Conservation (phyloP, 1,140 invertebrate species). For the Whitmania pigra region DNA sequence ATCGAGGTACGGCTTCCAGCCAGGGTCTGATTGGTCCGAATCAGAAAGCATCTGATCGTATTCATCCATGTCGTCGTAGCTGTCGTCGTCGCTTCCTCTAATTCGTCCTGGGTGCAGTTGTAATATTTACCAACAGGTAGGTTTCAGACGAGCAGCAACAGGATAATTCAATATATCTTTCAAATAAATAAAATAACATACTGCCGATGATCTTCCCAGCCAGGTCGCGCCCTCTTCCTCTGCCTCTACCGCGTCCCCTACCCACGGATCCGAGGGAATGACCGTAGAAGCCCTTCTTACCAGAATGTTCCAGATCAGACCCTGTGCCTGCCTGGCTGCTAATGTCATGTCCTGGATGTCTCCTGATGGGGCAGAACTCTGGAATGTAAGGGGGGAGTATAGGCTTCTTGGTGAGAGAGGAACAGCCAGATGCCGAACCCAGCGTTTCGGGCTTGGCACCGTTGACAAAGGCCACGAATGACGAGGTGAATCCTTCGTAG, state of each 20-base stretch:
- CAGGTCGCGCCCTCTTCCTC: too few relatives aligned
- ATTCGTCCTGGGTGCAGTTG: not conserved
- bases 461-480: slow-evolving; percentile 37
- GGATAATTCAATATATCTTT: not conserved
- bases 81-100: slow-evolving; percentile 14
- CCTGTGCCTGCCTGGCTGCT: not conserved
- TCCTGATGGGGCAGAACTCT: slow-evolving; percentile 28
- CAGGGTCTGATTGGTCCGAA: slow-evolving; percentile 20
- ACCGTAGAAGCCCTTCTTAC: not conserved
- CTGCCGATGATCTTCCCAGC: too few relatives aligned
- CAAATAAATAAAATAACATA: not conserved
- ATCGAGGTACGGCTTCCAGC: slow-evolving; percentile 19
- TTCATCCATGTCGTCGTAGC: slow-evolving; percentile 8
- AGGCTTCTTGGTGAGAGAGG: slow-evolving; percentile 34
- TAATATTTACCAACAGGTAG: too few relatives aligned
- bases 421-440: slow-evolving; percentile 34
- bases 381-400: slow-evolving; percentile 38
- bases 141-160: too few relatives aligned
- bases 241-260: too few relatives aligned
- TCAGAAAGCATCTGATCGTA: not conserved
- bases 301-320: not conserved
- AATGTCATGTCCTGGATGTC: not conserved
- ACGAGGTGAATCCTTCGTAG: not conserved
- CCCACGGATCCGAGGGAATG: too few relatives aligned
- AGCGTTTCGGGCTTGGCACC: slow-evolving; percentile 40